Conservation (phyloP, 2,888 invertebrate species). For the Parasteatoda lunata region DNA sequence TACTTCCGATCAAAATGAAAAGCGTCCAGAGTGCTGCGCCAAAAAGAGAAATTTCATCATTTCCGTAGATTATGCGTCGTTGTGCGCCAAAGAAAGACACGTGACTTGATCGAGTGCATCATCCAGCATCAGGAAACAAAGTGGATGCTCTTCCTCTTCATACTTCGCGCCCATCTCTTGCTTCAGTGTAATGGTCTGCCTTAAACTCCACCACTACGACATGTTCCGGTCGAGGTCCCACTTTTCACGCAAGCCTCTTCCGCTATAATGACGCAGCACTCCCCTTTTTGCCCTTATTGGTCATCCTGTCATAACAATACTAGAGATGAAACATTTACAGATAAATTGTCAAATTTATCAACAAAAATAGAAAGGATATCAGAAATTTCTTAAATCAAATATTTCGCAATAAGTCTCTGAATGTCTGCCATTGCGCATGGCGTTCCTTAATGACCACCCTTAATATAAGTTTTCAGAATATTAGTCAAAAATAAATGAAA, state of each 20-base stretch:
- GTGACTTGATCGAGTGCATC: conserved; percentile 12
- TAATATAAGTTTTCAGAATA: no score
- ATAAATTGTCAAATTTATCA: no score
- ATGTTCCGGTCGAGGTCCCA: conserved; percentile 19
- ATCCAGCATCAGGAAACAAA: conserved; percentile 45
- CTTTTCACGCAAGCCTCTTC: conserved; percentile 27
- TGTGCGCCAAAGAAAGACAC: conserved; percentile 9
- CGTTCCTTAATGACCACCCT: no score
- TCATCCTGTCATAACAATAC: not conserved
- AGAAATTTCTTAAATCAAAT: no score
- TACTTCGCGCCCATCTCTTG: not conserved
- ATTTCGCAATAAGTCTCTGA: no score
- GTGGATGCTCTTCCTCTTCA: conserved; percentile 32
- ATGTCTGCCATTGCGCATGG: no score
- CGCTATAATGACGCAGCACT: conserved; percentile 31
- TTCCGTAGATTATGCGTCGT: conserved; percentile 57
- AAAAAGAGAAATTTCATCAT: conserved; percentile 57
- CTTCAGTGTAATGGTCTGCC: conserved; percentile 21
- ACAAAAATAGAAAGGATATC: no score
- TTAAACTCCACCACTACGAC: conserved; percentile 14
- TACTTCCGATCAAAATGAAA: conserved; percentile 48
- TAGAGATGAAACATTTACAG: no score
- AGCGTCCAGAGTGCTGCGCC: conserved; percentile 7
- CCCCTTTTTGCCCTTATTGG: not conserved
- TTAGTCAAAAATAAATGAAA: no score